Base-by-base conservation (phyloP, 2,113 vertebrate species). In the Scatophagus argus region DNA sequence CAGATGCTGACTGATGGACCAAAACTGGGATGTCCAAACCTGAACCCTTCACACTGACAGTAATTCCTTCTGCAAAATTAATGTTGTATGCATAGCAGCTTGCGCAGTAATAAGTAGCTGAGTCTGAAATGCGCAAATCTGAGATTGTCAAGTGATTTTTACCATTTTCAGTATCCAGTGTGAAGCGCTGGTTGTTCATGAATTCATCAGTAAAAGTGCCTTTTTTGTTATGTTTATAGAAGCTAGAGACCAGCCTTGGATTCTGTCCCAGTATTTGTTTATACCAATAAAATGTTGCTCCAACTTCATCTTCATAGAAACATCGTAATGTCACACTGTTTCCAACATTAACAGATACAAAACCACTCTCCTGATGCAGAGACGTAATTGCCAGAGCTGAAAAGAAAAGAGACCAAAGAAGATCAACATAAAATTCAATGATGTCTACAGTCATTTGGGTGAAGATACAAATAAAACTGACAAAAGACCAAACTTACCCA, bases 81-180 rank as follows among this genome's bases (percentile, higher is more conserved):
- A 59, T 51, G 1, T 7, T 1, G 0, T 56, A 38, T 2, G 8
- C 11, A 49, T 8, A 21, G 9, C 11, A 5, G 5, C 36, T 36
- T 25, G 11, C 2, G 34, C 85, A 93, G 39, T 73, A 80, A 58
- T 93, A 93, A 27, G 13, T 46, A 2, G 82, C 92, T 3, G 89
- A 81, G 68, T 93, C 90, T 23, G 78, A 88, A 14, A 43, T 5
- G 11, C 27, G n/a, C 1, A 81, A 14, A 25, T 68, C 14, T 1
- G 38, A 38, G 36, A 92, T 92, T 0, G 17, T 84, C 17, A 91
- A 8, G 25, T 89, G 60, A 41, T 76, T 65, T 68, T 52, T 54
- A 5, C 9, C 17, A 1, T 11, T 8, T 49, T 25, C 47, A 21
- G 19, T 13, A 1, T 64, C 19, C 2, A 91, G 41, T 21, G 11